Conservation (phyloP, 2,113 vertebrate species). For the Pteruthius melanotis region DNA sequence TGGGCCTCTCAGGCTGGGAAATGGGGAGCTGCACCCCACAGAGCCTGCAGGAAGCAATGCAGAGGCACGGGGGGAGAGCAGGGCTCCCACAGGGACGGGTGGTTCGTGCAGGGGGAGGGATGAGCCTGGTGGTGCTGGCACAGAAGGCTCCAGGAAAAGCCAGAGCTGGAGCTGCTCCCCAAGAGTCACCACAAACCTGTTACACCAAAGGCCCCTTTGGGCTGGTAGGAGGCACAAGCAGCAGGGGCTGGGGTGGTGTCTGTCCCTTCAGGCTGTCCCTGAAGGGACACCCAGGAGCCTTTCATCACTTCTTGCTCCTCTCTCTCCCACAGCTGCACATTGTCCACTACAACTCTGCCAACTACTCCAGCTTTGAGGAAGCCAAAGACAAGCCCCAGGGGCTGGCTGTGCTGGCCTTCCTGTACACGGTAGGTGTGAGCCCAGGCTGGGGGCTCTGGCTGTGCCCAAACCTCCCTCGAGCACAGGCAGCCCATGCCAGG, state of each 20-base stretch:
- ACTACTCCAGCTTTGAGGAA: slow-evolving; percentile 78
- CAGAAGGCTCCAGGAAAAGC: neutral
- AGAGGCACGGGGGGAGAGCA: neutral
- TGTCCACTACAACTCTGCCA: slow-evolving; percentile 88
- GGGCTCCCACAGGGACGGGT: fast-evolving
- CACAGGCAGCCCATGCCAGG: neutral
- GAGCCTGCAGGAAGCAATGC: neutral
- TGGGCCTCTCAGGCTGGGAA: neutral
- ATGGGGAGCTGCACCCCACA: neutral
- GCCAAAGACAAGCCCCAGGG: slow-evolving; percentile 81
- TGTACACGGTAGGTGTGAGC: slow-evolving; percentile 75
- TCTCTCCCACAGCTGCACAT: slow-evolving; percentile 82
- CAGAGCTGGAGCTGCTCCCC: neutral
- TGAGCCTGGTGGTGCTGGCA: neutral
- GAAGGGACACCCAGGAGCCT: neutral
- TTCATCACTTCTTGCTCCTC: neutral
- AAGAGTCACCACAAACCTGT: neutral
- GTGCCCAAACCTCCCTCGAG: neutral
- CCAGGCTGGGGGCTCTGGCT: neutral
- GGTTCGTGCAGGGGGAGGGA: neutral
- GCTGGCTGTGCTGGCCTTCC: slow-evolving; percentile 85
- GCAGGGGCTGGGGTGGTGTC: neutral
- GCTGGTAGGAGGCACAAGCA: neutral
- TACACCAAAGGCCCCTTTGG: neutral
- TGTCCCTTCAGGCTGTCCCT: neutral